Base-by-base conservation (phyloP, 2,113 vertebrate species). In the Microcebus lehilahytsara region DNA sequence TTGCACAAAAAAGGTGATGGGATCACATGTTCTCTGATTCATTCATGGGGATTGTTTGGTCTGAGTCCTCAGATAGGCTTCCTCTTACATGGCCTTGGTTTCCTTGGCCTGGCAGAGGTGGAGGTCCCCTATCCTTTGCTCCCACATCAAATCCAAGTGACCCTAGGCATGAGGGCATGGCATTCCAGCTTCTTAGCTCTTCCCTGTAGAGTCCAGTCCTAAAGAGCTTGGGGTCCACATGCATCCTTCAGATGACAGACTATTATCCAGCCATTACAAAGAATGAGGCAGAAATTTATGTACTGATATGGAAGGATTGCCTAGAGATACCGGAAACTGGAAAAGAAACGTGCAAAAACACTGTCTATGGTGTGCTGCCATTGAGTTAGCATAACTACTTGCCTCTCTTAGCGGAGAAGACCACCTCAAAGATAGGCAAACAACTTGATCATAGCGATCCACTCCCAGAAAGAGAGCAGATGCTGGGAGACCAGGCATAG, bases 341-440 rank as follows among this genome's bases (percentile, higher is more conserved):
- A 34, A 77, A 75, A 90, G 67, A 14, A 62, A 66, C 56, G 67
- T 42, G 9, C 1, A 25, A 86, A 72, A 60, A 60, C 22, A 23
- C 7, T 64, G 13, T 30, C 13, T 14, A 7, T 6, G 2, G 5
- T 42, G 27, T 10, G 64, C 32, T 30, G 3, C 30, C 3, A 2
- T 7, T 51, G 34, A 42, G 27, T 19, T 16, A 23, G 23, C 30
- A 4, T 13, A 32, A 42, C 17, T 20, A 14, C 8, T 46, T 46
- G 23, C 46, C 12, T 71, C 66, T 77, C 13, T 27, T 11, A 67
- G 40, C 13, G 11, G 67, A 79, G 66, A 60, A 74, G 27, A 79
- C 23, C 32, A 79, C 86, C 78, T 25, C 7, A 12, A 60, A 37
- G 32, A 20, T 22, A 10, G 5, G 19, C 23, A 81, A 42, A 60